Evolutionary conservation across 1,140 invertebrate genomes (phyloP).

Genomic region (Onthophagus taurus): DNA sequence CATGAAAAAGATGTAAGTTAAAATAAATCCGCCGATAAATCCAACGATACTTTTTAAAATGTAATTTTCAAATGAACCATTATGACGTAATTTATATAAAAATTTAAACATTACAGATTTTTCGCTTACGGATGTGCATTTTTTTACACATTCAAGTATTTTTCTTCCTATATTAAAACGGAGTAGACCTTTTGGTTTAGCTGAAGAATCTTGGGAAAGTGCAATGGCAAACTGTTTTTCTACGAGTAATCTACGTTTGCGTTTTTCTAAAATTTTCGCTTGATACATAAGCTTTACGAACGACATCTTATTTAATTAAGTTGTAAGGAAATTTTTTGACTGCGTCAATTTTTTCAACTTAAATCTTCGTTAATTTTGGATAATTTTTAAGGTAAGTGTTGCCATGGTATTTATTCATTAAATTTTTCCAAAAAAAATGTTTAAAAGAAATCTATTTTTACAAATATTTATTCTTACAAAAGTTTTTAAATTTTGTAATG

Average conservation of each 20-base stretch:
- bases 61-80: constrained; percentile 50
- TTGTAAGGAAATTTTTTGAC: too few relatives aligned
- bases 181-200: constrained; percentile 23
- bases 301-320: constrained; percentile 26
- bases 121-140: constrained; percentile 19
- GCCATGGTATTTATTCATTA: too few relatives aligned
- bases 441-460: too few relatives aligned
- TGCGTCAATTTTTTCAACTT: too few relatives aligned
- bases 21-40: constrained; percentile 48
- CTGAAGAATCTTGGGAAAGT: constrained; percentile 13
- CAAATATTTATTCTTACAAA: too few relatives aligned
- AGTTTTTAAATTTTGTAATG: too few relatives aligned
- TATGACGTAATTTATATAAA: constrained; percentile 39
- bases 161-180: constrained; percentile 15
- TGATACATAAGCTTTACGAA: constrained; percentile 23
- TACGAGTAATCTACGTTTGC: constrained; percentile 20
- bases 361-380: too few relatives aligned
- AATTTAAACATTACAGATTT: constrained; percentile 18
- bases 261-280: constrained; percentile 20
- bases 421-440: too few relatives aligned
- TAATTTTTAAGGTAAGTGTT: too few relatives aligned
- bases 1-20: constrained; percentile 55
- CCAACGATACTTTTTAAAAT: constrained; percentile 50
- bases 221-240: constrained; percentile 28
- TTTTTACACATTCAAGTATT: constrained; percentile 19